Percentiles rank a stretch among this genome's conserved stretches.
These are phyloP conservation scores for Vimba vimba DNA, from an alignment of 2,113 vertebrate genomes.

Conservation along the genomic window DNA sequence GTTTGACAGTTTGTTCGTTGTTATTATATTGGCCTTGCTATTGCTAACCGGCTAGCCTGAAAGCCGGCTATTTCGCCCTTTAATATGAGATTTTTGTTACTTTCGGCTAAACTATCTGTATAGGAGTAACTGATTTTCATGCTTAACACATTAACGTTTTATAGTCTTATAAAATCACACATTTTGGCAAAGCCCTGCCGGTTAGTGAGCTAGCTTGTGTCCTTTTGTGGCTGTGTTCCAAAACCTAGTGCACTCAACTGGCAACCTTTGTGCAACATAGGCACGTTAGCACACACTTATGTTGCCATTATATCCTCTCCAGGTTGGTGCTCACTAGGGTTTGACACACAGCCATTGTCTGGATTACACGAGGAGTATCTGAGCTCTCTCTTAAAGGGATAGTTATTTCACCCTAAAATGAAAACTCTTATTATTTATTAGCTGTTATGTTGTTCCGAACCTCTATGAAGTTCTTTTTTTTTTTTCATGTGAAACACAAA, in stretches of 20 bases:
- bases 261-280: not conserved
- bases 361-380: not conserved
- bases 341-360: not conserved
- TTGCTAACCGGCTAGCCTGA: constrained; percentile 31
- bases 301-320: not conserved
- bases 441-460: too few relatives aligned
- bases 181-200: not conserved
- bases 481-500: too few relatives aligned
- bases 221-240: not conserved
- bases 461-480: too few relatives aligned
- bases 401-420: not conserved
- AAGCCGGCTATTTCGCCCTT: constrained; percentile 50
- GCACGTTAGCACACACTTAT: not conserved
- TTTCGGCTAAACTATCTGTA: not conserved
- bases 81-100: not conserved
- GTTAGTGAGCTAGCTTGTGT: not conserved
- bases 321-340: too few relatives aligned
- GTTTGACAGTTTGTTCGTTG: constrained; percentile 36
- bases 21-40: constrained; percentile 35
- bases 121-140: not conserved
- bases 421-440: not conserved
- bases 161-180: not conserved
- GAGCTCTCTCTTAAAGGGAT: not conserved
- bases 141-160: not conserved
- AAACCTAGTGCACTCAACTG: not conserved